Base-by-base conservation (phyloP, 2,113 vertebrate genomes). In the Myotis lucifugus region DNA sequence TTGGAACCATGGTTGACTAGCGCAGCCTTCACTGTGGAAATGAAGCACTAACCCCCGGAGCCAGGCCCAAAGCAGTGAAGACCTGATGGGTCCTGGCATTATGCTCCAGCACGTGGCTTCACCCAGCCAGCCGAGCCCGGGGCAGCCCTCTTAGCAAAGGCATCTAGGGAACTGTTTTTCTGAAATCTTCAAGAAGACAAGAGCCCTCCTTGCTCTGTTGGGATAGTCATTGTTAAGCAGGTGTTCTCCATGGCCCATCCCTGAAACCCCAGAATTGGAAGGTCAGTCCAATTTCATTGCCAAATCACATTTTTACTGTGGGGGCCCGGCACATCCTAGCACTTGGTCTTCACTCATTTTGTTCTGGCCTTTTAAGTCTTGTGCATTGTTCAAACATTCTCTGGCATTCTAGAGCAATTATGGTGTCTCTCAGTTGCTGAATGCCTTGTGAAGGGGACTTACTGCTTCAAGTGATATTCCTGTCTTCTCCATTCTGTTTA, bases 71-170 rank as follows among this genome's bases (percentile, higher is more conserved):
- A 90, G 79, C 88, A 32, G 23, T 19, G 25, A 87, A 27, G 29
- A 9, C 40, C 54, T 77, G 18, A 84, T 54, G 83, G 21, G 12
- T 27, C 61, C 25, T 25, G 19, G n/a, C 12, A 3, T 69, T 14
- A 8, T 13, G 11, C 50, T 50, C 32, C 27, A 59, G 37, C 37
- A 6, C 8, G 3, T 66, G 67, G 70, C 42, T 86, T 61, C 18
- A 37, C 6, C 11, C 32, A 32, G 34, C 11, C 37, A 2, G 3
- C 21, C 0, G 0, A 83, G 25, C 27, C 19, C 5, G 3, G 64
- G 40, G 46, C 4, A 0, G 48, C 37, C 29, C 32, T 73, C 25
- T 85, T 78, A 40, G 48, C 56, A 76, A 76, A 91, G 29, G 27
- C 32, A 34, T 40, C 34, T 81, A 12, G 46, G 56, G 61, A 77